phyloP scores from a whole-genome alignment of 2,888 invertebrate species.

The Thymelicus sylvestris region DNA sequence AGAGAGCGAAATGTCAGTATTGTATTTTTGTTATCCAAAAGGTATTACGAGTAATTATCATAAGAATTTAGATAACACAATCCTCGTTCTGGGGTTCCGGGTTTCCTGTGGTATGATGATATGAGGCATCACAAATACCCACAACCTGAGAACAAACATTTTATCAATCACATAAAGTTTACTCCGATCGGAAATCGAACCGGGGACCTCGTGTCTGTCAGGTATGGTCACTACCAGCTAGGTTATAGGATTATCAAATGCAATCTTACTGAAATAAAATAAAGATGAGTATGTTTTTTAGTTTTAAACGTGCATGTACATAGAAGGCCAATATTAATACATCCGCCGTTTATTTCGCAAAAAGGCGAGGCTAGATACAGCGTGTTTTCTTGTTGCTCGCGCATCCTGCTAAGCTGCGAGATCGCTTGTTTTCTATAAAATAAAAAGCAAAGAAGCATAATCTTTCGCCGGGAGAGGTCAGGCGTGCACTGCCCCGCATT shows the following conservation, averaged over 20 bases:
- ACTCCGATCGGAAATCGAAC: too few relatives aligned
- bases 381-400: conserved; percentile 55
- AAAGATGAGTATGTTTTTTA: not conserved
- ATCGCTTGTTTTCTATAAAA: conserved; percentile 68
- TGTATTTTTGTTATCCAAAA: not conserved
- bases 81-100: too few relatives aligned
- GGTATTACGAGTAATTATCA: too few relatives aligned
- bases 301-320: conserved; percentile 28
- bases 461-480: conserved; percentile 63
- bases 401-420: conserved; percentile 57
- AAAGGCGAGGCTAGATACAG: conserved; percentile 53
- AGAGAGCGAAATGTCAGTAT: not conserved
- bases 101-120: too few relatives aligned
- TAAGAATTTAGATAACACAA: too few relatives aligned
- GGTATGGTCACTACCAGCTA: too few relatives aligned
- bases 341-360: conserved; percentile 64
- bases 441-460: conserved; percentile 70
- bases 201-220: too few relatives aligned
- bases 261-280: too few relatives aligned
- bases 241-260: too few relatives aligned
- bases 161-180: too few relatives aligned
- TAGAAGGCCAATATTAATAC: conserved; percentile 61
- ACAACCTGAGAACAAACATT: too few relatives aligned
- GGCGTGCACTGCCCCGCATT: conserved; percentile 68
- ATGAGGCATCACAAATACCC: too few relatives aligned